Evolutionary conservation across 1,140 invertebrate species (phyloP).

Genomic region (Cheumatopsyche charites): DNA sequence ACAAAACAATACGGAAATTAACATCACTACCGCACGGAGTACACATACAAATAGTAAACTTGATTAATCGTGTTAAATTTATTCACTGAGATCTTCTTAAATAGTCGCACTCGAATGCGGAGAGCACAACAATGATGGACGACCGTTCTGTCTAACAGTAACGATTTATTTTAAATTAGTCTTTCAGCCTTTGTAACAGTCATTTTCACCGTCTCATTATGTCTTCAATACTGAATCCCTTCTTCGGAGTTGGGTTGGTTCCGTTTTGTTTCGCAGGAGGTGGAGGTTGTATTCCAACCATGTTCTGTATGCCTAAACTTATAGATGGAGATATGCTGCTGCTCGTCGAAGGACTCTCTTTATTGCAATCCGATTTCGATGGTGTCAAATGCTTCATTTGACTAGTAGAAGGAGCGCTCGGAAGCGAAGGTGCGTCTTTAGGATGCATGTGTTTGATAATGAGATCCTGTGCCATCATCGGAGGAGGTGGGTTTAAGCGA

Average conservation of each 20-base stretch:
- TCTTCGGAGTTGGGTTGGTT: slow-evolving; percentile 61
- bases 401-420: neutral
- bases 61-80: slow-evolving; percentile 41
- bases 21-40: slow-evolving; percentile 31
- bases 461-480: slow-evolving; percentile 58
- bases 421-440: slow-evolving; percentile 48
- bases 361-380: slow-evolving; percentile 29
- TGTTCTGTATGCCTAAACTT: slow-evolving; percentile 58
- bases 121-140: slow-evolving; percentile 8
- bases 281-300: slow-evolving; percentile 60
- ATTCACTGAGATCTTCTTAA: slow-evolving; percentile 43
- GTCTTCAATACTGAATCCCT: slow-evolving; percentile 76
- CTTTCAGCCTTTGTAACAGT: slow-evolving; percentile 43
- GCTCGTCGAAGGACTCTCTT: slow-evolving; percentile 38
- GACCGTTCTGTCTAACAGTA: slow-evolving; percentile 8
- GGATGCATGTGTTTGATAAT: slow-evolving; percentile 59
- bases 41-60: slow-evolving; percentile 25
- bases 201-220: slow-evolving; percentile 70
- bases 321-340: slow-evolving; percentile 42
- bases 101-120: slow-evolving; percentile 3
- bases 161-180: slow-evolving; percentile 11
- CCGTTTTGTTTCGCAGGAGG: slow-evolving; percentile 58
- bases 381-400: slow-evolving; percentile 26
- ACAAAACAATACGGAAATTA: slow-evolving; percentile 40
- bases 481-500: slow-evolving; percentile 53